phyloP scores from a whole-genome alignment of 2,888 invertebrate species.

The Pasiphila rectangulata region DNA sequence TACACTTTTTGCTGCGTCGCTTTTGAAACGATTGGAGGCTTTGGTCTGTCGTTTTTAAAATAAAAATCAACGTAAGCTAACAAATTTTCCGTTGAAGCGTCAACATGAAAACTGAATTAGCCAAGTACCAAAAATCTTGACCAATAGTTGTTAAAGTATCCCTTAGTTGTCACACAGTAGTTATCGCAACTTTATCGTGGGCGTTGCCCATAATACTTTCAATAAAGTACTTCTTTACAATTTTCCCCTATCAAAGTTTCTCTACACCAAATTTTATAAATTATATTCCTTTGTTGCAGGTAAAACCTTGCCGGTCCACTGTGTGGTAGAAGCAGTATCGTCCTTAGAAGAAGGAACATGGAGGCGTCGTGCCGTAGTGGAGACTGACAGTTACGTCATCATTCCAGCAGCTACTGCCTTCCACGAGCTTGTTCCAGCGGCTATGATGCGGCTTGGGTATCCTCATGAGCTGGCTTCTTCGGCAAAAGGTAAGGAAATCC shows the following conservation, averaged over 20 bases:
- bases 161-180: too few species aligned
- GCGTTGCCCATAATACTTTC: too few species aligned
- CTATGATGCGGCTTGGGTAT: conserved; percentile 94
- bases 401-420: conserved; percentile 95
- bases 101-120: too few species aligned
- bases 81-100: too few species aligned
- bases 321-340: conserved; percentile 94
- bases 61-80: too few species aligned
- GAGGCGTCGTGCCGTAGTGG: conserved; percentile 87
- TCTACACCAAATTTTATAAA: too few species aligned
- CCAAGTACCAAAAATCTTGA: too few species aligned
- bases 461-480: conserved; percentile 91
- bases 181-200: too few species aligned
- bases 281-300: conserved; percentile 47
- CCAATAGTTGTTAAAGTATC: too few species aligned
- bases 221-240: too few species aligned
- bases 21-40: conserved; percentile 24
- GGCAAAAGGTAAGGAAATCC: conserved; percentile 89
- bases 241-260: too few species aligned
- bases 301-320: conserved; percentile 94
- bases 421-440: conserved; percentile 94
- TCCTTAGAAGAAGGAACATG: conserved; percentile 84
- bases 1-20: conserved; percentile 33
- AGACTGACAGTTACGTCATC: conserved; percentile 97
- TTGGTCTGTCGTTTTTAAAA: not conserved